A percentile compares a stretch with the other conserved stretches of the same genome.
Conservation (phyloP, 2,797 vertebrate species). For the Karalla daura region DNA sequence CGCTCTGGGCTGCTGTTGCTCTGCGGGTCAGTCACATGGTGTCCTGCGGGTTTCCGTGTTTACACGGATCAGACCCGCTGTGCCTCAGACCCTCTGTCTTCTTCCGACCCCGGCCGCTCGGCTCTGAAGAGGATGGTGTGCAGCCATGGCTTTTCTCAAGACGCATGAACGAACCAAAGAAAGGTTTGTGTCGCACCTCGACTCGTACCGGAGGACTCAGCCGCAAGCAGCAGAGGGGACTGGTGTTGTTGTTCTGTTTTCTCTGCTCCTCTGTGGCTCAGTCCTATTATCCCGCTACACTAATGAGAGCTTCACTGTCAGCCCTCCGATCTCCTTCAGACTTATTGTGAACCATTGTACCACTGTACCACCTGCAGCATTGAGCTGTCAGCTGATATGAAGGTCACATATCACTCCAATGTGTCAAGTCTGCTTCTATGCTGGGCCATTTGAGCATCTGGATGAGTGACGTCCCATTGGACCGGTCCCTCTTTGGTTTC, state of each 20-base stretch:
- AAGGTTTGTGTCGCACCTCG: constrained; percentile 70
- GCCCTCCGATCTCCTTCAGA: constrained; percentile 22
- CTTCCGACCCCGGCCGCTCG: not conserved
- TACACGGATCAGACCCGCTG: constrained; percentile 43
- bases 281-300: not conserved
- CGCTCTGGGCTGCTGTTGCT: not conserved
- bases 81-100: too few relatives aligned
- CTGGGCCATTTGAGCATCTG: not conserved
- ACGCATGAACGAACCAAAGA: constrained; percentile 79
- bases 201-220: not conserved
- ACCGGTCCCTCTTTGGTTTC: not conserved
- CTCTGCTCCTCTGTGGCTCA: not conserved
- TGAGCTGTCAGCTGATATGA: not conserved
- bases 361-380: not conserved
- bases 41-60: constrained; percentile 74
- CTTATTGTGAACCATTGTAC: not conserved
- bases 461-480: not conserved
- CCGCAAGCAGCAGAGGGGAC: not conserved
- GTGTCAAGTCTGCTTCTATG: too few relatives aligned
- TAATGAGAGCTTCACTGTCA: constrained; percentile 33
- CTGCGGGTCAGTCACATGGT: constrained; percentile 66
- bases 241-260: not conserved
- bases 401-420: not conserved
- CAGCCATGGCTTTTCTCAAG: constrained; percentile 82
- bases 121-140: constrained; percentile 38